phyloP scores from a whole-genome alignment of 2,888 invertebrate species.

The Adela reaumurella region DNA sequence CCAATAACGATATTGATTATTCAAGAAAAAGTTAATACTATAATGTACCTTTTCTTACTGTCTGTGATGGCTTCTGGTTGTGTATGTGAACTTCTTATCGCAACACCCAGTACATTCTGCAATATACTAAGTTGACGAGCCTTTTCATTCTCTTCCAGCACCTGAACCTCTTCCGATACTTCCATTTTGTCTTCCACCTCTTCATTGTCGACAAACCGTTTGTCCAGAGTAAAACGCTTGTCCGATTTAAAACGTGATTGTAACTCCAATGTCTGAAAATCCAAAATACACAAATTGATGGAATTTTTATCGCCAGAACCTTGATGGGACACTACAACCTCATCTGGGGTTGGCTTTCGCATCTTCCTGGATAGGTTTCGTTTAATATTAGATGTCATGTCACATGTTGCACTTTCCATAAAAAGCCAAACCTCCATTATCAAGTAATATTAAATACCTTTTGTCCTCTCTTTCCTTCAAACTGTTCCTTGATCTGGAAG shows the following conservation, averaged over 20 bases:
- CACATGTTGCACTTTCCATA: too few species aligned
- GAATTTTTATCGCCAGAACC: too few species aligned
- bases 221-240: conserved; percentile 71
- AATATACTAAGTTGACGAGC: conserved; percentile 52
- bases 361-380: too few species aligned
- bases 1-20: too few species aligned
- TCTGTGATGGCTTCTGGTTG: conserved; percentile 16
- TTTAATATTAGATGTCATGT: too few species aligned
- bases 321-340: too few species aligned
- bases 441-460: conserved; percentile 42
- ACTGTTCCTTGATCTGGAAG: conserved; percentile 63
- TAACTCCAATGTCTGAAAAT: conserved; percentile 43
- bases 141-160: conserved; percentile 41
- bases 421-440: too few species aligned
- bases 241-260: conserved; percentile 73
- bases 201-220: conserved; percentile 65
- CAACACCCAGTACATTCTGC: conserved; percentile 51
- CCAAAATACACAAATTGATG: too few species aligned
- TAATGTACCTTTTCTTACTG: conserved; percentile 17
- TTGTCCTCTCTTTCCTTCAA: conserved; percentile 62
- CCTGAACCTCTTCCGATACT: conserved; percentile 31
- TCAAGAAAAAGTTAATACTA: too few species aligned
- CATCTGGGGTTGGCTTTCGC: too few species aligned
- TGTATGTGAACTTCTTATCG: conserved; percentile 23
- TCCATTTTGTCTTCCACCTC: conserved; percentile 29